Conservation (phyloP, 2,888 invertebrate species). For the Synergus itoensis region DNA sequence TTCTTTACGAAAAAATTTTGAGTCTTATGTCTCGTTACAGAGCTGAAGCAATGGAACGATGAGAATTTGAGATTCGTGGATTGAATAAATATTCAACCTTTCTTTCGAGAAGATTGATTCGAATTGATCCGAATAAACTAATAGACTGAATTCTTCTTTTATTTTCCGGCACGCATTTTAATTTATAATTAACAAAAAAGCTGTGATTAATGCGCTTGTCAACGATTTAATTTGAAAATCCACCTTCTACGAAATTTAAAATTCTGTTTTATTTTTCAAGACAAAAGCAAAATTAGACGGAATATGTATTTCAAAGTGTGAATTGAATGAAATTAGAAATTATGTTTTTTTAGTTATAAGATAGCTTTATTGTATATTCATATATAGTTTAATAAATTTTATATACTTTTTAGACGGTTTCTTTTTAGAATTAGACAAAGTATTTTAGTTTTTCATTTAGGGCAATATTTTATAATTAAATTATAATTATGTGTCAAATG, state of each 20-base stretch:
- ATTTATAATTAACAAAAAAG: neutral
- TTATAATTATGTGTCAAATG: too few relatives aligned
- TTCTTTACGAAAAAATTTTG: conserved; percentile 46
- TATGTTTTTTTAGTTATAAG: neutral
- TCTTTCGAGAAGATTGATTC: neutral
- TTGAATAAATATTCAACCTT: too few relatives aligned
- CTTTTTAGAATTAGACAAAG: neutral
- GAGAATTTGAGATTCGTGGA: too few relatives aligned
- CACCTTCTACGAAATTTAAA: neutral
- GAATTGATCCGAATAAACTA: neutral
- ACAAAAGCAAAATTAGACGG: neutral
- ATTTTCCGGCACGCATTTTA: neutral
- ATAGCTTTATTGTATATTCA: neutral
- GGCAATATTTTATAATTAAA: too few relatives aligned
- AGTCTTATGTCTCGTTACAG: conserved; percentile 29
- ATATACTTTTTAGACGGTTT: neutral
- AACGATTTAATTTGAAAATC: neutral
- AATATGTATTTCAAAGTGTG: neutral
- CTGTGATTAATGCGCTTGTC: conserved; percentile 3
- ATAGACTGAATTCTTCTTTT: neutral
- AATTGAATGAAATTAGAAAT: neutral
- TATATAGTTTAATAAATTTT: neutral
- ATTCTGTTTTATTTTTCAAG: neutral
- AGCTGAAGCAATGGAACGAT: too few relatives aligned
- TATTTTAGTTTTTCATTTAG: neutral